Evolutionary conservation across 2,797 vertebrate genomes (phyloP).

Genomic region (Gambusia yucatana): DNA sequence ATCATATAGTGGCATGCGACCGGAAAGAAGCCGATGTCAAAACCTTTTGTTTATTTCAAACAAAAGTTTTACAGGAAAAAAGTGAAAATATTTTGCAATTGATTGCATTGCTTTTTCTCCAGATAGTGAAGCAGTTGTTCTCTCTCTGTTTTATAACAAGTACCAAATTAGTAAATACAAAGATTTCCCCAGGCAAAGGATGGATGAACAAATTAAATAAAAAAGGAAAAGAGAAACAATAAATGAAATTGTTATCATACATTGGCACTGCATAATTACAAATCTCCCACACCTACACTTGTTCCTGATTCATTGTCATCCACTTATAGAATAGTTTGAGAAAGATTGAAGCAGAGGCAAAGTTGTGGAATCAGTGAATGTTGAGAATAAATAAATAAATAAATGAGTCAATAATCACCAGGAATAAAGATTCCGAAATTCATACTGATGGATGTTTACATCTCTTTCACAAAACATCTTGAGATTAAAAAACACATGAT

Average conservation of each 20-base stretch:
- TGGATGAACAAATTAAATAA: background rate
- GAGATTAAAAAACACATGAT: constrained; percentile 4
- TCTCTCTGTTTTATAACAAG: background rate
- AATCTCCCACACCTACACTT: background rate
- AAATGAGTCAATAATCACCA: background rate
- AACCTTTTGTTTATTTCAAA: background rate
- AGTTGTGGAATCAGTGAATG: background rate
- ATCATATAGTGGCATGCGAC: background rate
- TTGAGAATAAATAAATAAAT: background rate
- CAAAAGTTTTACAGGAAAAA: background rate
- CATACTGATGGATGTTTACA: background rate
- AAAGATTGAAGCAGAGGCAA: background rate
- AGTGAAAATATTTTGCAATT: background rate
- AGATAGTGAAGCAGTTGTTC: background rate
- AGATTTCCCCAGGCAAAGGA: background rate
- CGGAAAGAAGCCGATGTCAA: background rate
- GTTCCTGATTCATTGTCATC: background rate
- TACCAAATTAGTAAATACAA: background rate
- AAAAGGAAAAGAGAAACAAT: background rate
- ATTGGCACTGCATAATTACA: background rate
- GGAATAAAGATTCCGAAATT: background rate
- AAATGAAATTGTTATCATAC: background rate
- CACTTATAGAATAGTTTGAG: background rate
- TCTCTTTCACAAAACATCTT: background rate
- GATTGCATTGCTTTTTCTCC: background rate